Base-by-base conservation (phyloP, 2,888 invertebrate genomes). In the Malthinus seriepunctatus region DNA sequence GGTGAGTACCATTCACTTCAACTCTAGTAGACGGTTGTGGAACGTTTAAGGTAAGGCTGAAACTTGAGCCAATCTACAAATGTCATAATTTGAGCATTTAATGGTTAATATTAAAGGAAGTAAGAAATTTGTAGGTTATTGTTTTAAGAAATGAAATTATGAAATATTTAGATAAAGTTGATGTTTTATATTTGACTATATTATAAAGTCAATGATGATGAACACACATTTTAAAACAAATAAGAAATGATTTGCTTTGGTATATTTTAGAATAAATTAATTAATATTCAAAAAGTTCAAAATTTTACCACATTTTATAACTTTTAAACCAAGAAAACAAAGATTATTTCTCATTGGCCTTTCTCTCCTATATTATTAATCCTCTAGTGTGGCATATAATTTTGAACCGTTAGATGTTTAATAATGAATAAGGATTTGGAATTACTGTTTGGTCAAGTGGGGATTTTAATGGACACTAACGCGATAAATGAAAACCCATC, bases 401-500 rank as follows among this genome's bases (percentile, higher is more conserved):
- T 35, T 35, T 5, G 2, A 35, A 5, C 2, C 5, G 37, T 11
- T n/a, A 6, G 37, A 10, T 35, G 11, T 35, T 11, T 10, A 10
- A 11, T 35, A 2, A n/a, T n/a, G n/a, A 11, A 35, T 35, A 10
- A 35, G 11, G 11, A 10, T 35, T 23, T 23, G 3, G 23, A 23
- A 23, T 23, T 47, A 47, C 4, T 33, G 4, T 34, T 47, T 47
- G 32, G 35, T 39, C 54, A 49, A 34, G 44, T 39, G 56, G 39
- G 47, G 49, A 33, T 46, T 56, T 51, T 56, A 56, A 45, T 51
- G 39, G 45, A 15, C 38, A 37, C 39, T 51, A 52, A 52, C 38
- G 32, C 52, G 48, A 48, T 52, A 52, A 56, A 49, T 50, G 35
- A 50, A 56, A 56, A 56, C 50, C 56, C 50, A 58, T 58, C 57